Evolutionary conservation across 1,140 invertebrate species (phyloP), one percentile per base, ranked within the genome.

Genomic region (Pseudobourletiella spinata): DNA sequence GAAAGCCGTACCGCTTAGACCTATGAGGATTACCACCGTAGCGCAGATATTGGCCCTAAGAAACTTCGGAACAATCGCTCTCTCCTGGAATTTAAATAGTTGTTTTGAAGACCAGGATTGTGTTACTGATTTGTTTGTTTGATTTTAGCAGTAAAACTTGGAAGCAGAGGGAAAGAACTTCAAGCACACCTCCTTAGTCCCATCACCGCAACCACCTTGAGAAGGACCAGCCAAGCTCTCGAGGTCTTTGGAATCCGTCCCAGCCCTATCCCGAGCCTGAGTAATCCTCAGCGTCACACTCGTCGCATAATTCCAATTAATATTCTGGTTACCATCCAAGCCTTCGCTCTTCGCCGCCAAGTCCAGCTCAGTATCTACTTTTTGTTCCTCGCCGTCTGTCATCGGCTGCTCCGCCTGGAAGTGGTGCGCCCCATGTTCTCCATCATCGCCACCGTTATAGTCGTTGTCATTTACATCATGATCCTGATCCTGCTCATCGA

Each of bases 241-340:
- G 75, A 87, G 83, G 64, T 77, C 51, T 24, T 86, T 87, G 71
- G 86, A 87, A 73, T 91, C 88, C 2, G 90, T 93, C 1, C 91
- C 91, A 61, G 89, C 89, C 11, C 89, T 92, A 16, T 90, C 90
- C 28, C 91, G 89, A 16, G 91, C 90, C 73, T 93, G 91, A 8
- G 91, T 89, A 72, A 88, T 92, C 44, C 91, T 79, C 74, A 94
- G 91, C 20, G 84, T 82, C 4, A 82, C 82, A 0, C 80, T 79
- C 42, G 69, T 66, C 35, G 65, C 57, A 57, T 63, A 57, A 71
- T 94, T 91, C 72, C 91, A 89, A 72, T 92, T 90, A n/a, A n/a
- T n/a, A 67, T 91, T 94, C 71, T 94, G 90, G 77, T 95, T 94
- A 72, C 94, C 93, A 74, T 97, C 93, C 2, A 90, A 94, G 74